Conservation (phyloP, 2,797 vertebrate genomes). For the Tenualosa thibaudeaui region DNA sequence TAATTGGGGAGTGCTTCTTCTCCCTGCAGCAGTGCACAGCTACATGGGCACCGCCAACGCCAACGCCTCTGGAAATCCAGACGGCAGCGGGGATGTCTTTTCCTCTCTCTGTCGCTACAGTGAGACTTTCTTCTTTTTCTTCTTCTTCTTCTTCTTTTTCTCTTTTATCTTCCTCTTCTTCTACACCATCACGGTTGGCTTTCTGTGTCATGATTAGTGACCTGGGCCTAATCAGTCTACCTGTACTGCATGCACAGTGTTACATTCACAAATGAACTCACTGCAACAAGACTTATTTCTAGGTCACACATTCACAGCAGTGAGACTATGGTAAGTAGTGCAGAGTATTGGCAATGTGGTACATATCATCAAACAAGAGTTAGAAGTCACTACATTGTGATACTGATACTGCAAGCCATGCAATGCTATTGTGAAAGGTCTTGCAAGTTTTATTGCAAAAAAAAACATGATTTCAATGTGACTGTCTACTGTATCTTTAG, state of each 20-base stretch:
- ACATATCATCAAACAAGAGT: not conserved
- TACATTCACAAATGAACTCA: not conserved
- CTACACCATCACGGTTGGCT: not conserved
- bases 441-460: too few relatives aligned
- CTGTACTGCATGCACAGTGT: not conserved
- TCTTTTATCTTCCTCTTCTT: not conserved
- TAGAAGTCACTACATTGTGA: not conserved
- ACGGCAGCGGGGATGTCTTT: not conserved
- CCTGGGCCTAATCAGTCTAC: not conserved
- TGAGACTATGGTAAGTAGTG: not conserved
- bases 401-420: not conserved
- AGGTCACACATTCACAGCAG: not conserved
- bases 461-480: too few relatives aligned
- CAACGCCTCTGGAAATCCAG: not conserved
- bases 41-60: not conserved
- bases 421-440: too few relatives aligned
- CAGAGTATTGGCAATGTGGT: not conserved
- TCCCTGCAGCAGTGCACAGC: conserved; percentile 5
- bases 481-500: too few relatives aligned
- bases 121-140: not conserved
- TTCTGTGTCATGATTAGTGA: not conserved
- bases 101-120: not conserved
- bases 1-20: conserved; percentile 28
- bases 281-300: not conserved
- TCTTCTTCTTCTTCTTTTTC: not conserved